phyloP scores from a whole-genome alignment of 2,113 vertebrate species.

The Oenanthe melanoleuca region DNA sequence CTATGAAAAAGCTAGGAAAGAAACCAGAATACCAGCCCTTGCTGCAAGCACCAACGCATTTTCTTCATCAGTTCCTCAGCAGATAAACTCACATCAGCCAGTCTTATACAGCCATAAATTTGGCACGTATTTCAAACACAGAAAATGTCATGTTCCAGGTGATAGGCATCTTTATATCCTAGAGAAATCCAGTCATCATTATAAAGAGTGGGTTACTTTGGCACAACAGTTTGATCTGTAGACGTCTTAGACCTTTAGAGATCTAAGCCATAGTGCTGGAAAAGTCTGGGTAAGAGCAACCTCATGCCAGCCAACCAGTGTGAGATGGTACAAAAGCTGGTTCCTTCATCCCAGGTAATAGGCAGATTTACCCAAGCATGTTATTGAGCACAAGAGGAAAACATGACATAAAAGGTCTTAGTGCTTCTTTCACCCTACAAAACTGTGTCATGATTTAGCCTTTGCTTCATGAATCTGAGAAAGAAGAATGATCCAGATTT shows the following conservation, averaged over 20 bases:
- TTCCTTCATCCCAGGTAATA: background rate
- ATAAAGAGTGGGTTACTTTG: background rate
- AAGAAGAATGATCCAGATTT: background rate
- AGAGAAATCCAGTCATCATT: background rate
- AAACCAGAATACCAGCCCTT: background rate
- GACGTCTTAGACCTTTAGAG: background rate
- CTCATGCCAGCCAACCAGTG: rapidly evolving
- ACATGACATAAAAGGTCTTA: background rate
- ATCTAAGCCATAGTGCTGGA: background rate
- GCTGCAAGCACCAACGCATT: background rate
- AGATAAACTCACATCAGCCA: background rate
- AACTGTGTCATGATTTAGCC: background rate
- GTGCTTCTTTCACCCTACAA: background rate
- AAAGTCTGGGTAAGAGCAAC: background rate
- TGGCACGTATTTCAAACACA: background rate
- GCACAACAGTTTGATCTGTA: background rate
- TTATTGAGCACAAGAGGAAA: background rate
- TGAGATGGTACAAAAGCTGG: background rate
- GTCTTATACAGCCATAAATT: background rate
- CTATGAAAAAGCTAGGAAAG: background rate
- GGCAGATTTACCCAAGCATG: background rate
- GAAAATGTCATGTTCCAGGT: background rate
- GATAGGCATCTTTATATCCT: background rate
- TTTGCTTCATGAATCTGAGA: background rate
- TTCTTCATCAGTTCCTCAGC: background rate